Evolutionary conservation across 1,140 invertebrate species (phyloP).

Genomic region (Danaus plexippus): DNA sequence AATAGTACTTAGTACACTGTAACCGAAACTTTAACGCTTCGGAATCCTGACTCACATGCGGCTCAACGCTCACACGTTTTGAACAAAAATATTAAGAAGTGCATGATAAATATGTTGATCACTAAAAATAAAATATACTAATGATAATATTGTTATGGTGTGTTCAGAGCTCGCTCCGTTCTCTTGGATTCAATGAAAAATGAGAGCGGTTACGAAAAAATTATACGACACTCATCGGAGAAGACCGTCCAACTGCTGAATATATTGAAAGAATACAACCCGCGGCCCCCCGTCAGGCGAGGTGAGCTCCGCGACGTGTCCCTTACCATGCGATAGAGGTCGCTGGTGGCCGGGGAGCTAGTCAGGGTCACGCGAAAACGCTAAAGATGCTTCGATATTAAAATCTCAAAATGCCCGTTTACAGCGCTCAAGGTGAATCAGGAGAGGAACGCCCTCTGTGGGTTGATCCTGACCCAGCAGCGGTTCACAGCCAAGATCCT

Average conservation of each 20-base stretch:
- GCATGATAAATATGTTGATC: too few species aligned
- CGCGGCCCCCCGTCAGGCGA: conserved; percentile 1
- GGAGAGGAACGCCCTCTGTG: conserved; percentile 74
- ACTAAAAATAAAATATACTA: too few species aligned
- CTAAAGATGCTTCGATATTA: conserved; percentile 1
- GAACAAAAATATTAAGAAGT: too few species aligned
- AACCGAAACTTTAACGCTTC: too few species aligned
- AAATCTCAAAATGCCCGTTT: background rate
- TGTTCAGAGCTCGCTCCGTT: conserved; percentile 35
- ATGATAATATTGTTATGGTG: too few species aligned
- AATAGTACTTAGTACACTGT: too few species aligned
- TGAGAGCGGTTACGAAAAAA: conserved; percentile 44
- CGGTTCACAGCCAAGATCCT: conserved; percentile 85
- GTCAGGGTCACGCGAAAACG: too few species aligned
- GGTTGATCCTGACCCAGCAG: conserved; percentile 86
- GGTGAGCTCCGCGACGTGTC: too few species aligned
- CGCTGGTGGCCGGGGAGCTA: too few species aligned
- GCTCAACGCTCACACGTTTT: too few species aligned
- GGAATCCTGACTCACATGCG: too few species aligned
- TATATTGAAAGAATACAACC: conserved; percentile 70
- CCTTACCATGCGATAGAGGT: too few species aligned
- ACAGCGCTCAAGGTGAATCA: conserved; percentile 37
- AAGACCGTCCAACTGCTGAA: conserved; percentile 74
- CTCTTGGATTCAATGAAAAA: conserved; percentile 44
- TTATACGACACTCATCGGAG: conserved; percentile 71